phyloP scores from a whole-genome alignment of 1,140 invertebrate genomes.

The Zaprionus vittiger region DNA sequence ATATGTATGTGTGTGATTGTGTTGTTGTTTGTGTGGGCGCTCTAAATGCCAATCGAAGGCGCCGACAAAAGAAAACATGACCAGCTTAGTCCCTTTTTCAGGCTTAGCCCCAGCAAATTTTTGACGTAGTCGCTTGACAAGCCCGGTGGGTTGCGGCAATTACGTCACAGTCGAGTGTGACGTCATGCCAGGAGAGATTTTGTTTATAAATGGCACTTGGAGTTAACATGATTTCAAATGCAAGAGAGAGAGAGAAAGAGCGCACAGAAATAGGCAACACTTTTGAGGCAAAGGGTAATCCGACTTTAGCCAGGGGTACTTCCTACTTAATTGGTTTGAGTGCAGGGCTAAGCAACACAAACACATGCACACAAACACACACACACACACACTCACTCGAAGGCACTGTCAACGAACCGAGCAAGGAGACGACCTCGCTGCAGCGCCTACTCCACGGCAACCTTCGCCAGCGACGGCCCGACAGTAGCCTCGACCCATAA shows the following conservation, averaged over 20 bases:
- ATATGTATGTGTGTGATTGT: slow-evolving; percentile 9
- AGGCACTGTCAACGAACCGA: slow-evolving; percentile 59
- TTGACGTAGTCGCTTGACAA: neutral
- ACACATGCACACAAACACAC: slow-evolving; percentile 4
- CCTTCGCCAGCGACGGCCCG: slow-evolving; percentile 64
- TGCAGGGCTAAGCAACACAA: neutral
- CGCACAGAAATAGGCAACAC: slow-evolving; percentile 40
- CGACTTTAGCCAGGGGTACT: neutral
- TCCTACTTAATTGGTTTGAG: slow-evolving; percentile 24
- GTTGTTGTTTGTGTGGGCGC: slow-evolving; percentile 19
- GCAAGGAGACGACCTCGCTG: slow-evolving; percentile 47
- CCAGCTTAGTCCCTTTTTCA: slow-evolving; percentile 3
- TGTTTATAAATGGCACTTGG: slow-evolving; percentile 5
- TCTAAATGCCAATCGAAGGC: slow-evolving; percentile 49
- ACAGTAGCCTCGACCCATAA: slow-evolving; percentile 78
- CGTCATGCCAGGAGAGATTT: slow-evolving; percentile 30
- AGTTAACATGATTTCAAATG: neutral
- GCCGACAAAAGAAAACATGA: slow-evolving; percentile 15
- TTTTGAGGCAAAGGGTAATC: slow-evolving; percentile 5
- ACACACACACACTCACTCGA: slow-evolving; percentile 13
- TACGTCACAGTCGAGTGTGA: slow-evolving; percentile 40
- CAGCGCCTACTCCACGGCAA: slow-evolving; percentile 35
- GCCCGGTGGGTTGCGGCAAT: slow-evolving; percentile 9
- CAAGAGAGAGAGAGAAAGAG: neutral
- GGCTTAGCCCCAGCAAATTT: neutral